Evolutionary conservation across 2,113 vertebrate genomes (phyloP), one percentile per base, ranked within the genome.

Genomic region (Pterocles orientalis): DNA sequence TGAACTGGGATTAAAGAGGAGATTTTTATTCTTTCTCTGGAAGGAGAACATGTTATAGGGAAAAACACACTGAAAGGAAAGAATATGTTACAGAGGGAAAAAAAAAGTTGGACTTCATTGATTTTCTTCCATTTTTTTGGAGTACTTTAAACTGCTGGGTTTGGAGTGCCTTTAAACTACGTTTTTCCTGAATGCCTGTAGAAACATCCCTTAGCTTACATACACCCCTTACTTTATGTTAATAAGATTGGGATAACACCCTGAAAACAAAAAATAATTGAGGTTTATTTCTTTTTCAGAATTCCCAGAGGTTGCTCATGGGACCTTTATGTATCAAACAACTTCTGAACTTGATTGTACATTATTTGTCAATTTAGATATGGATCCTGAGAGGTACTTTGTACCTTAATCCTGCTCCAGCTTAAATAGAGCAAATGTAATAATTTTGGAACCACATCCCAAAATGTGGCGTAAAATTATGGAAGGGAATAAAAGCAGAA

Each of bases 41-140:
- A 78, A 81, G 79, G 34, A 64, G n/a, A n/a, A 10, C 15, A 15
- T 4, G 3, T 71, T 76, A 31, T 12, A 56, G 16, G 39, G 16
- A 69, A 91, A 78, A 90, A n/a, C 9, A 23, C 6, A 3, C 41
- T 91, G 20, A 13, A 66, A 77, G 11, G 18, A 33, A 83, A 72
- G 2, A 65, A 15, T 33, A 57, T 15, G 2, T 54, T 73, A 9
- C 17, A 29, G 13, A 2, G 15, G 3, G 0, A 9, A 39, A 58
- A 54, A 57, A 58, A 24, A 31, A 24, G 7, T 48, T 76, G 21
- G 31, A 36, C 10, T 53, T 64, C 0, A 9, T 28, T n/a, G 1
- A 0, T 48, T 72, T 64, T 31, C 3, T 39, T 71, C 7, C 0
- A 0, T 8, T 18, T 64, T 53, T 92, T 41, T 16, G 1, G 8